These are phyloP conservation scores for Paedocypris micromegethes DNA, from an alignment of 2,797 vertebrate genomes.

Conservation along the genomic window DNA sequence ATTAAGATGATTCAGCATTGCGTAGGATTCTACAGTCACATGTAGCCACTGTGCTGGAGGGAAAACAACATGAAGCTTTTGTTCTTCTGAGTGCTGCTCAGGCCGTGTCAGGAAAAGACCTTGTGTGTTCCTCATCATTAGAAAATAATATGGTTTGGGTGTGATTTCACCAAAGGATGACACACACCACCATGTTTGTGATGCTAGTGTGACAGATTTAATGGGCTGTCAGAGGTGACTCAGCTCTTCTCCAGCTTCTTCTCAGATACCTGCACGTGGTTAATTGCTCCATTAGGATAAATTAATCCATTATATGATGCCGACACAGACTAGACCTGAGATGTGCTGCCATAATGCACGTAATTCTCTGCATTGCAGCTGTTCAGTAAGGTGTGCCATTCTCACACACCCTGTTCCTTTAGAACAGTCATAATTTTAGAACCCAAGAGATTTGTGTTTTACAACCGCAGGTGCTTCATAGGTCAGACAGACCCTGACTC, in stretches of 20 bases:
- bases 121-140: not conserved
- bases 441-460: conserved; percentile 3
- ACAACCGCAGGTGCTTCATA: not conserved
- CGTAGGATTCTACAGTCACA: conserved; percentile 17
- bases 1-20: conserved; percentile 12
- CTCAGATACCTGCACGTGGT: conserved; percentile 6
- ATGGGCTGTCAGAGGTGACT: conserved; percentile 17
- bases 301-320: not conserved
- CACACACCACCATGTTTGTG: not conserved
- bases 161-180: not conserved
- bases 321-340: not conserved
- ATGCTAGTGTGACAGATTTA: not conserved
- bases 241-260: conserved; percentile 8
- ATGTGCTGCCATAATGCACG: not conserved
- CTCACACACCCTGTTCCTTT: conserved; percentile 18
- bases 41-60: conserved; percentile 6
- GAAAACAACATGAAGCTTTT: conserved; percentile 7
- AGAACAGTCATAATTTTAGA: conserved; percentile 2
- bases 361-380: conserved; percentile 28
- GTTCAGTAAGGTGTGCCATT: conserved; percentile 1
- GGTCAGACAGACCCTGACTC: not conserved
- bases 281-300: not conserved
- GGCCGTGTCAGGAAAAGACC: conserved; percentile 1
- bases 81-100: not conserved
- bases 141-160: not conserved